A percentile compares a stretch with the other conserved stretches of the same genome.
Conservation (phyloP, 2,797 vertebrate genomes). For the Sus cebifrons region DNA sequence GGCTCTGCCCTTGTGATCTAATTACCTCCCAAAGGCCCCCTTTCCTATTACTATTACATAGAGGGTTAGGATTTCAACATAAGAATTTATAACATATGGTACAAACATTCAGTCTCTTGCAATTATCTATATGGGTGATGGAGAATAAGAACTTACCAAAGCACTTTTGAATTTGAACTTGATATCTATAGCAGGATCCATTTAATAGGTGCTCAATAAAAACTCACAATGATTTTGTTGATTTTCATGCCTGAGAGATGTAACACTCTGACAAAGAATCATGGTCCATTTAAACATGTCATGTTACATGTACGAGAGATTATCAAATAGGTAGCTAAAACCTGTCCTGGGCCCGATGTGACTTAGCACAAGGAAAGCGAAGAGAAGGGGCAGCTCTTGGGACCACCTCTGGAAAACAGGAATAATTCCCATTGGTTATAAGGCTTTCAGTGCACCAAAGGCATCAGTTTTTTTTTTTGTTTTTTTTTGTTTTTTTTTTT, state of each 20-base stretch:
- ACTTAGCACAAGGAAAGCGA: neutral
- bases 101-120: neutral
- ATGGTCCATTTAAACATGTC: neutral
- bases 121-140: neutral
- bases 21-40: neutral
- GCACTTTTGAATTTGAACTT: neutral
- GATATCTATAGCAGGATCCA: neutral
- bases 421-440: neutral
- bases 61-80: neutral
- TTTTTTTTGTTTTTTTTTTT: too few species aligned
- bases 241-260: neutral
- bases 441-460: neutral
- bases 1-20: too few species aligned
- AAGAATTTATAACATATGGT: neutral
- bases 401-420: neutral
- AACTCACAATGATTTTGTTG: neutral
- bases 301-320: neutral
- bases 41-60: neutral
- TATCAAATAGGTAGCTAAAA: neutral
- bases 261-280: neutral
- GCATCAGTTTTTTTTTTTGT: neutral
- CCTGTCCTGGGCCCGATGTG: neutral
- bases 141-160: neutral
- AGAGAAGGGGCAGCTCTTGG: neutral
- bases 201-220: neutral